These are phyloP conservation scores for Eubucco bourcierii DNA, from an alignment of 2,113 vertebrate species.

Conservation along the genomic window DNA sequence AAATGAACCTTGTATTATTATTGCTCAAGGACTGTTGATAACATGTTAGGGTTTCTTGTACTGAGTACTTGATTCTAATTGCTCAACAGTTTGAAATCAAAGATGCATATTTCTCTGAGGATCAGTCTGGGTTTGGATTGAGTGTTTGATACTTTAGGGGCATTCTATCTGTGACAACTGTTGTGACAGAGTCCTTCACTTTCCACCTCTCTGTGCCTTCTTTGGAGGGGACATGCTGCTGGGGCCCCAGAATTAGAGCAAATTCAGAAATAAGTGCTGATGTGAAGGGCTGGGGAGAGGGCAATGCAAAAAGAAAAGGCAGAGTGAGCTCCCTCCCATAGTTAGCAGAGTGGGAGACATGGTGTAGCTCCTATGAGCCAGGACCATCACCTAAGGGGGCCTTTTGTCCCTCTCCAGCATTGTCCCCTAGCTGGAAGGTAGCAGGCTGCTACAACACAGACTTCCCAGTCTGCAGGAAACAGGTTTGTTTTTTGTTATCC, in stretches of 20 bases:
- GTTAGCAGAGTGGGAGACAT: rapidly evolving
- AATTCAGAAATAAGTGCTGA: background rate
- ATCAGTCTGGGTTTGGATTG: background rate
- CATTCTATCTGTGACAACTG: background rate
- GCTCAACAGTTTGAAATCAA: constrained; percentile 5
- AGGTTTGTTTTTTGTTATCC: constrained; percentile 60
- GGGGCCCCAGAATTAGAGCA: background rate
- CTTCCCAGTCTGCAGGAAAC: constrained; percentile 26
- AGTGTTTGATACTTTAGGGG: background rate
- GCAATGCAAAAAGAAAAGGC: background rate
- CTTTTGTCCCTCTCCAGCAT: background rate
- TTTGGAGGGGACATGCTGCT: rapidly evolving
- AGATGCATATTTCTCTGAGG: background rate
- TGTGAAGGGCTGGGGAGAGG: background rate
- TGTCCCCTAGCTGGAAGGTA: background rate
- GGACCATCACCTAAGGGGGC: background rate
- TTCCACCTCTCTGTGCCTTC: background rate
- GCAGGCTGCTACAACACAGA: background rate
- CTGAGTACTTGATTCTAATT: background rate
- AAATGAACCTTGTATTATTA: constrained; percentile 43
- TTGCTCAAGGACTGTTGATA: constrained; percentile 12
- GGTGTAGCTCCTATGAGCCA: background rate
- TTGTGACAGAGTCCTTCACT: background rate
- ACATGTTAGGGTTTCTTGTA: constrained; percentile 10
- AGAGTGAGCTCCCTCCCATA: background rate